Conservation (phyloP, 2,113 vertebrate species). For the Hippocampus mohnikei region DNA sequence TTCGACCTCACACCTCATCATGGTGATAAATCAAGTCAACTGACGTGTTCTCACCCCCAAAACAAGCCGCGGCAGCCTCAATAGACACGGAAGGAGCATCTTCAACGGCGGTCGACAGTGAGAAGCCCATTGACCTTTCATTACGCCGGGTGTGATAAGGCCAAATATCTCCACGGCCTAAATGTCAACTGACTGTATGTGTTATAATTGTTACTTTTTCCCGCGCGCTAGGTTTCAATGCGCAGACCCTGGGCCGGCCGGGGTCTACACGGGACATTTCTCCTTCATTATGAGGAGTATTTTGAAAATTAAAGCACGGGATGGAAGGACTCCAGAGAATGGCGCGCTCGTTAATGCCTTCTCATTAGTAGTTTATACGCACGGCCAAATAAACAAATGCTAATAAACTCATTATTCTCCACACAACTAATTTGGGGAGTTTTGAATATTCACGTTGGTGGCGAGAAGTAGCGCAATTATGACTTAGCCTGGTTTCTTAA, state of each 20-base stretch:
- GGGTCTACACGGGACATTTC: slow-evolving; percentile 52
- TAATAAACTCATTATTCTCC: slow-evolving; percentile 73
- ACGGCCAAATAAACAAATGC: slow-evolving; percentile 73
- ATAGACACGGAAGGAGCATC: slow-evolving; percentile 51
- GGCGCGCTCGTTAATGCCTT: slow-evolving; percentile 59
- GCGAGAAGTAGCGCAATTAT: slow-evolving; percentile 55
- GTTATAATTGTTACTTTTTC: slow-evolving; percentile 68
- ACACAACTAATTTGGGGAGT: slow-evolving; percentile 41
- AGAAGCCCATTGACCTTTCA: slow-evolving; percentile 72
- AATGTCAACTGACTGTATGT: slow-evolving; percentile 75
- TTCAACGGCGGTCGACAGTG: slow-evolving; percentile 67
- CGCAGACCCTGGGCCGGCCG: slow-evolving; percentile 45
- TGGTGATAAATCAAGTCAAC: background rate
- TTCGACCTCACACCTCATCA: background rate
- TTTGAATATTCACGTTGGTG: slow-evolving; percentile 69
- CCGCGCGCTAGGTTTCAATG: slow-evolving; percentile 65
- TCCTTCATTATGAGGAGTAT: slow-evolving; percentile 25
- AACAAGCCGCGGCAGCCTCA: background rate
- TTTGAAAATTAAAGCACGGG: background rate
- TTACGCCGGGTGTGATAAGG: slow-evolving; percentile 72
- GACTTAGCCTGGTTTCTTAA: slow-evolving; percentile 3
- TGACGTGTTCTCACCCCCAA: background rate
- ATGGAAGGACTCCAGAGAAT: slow-evolving; percentile 47
- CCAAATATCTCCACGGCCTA: slow-evolving; percentile 65
- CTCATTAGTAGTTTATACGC: slow-evolving; percentile 69